These are phyloP conservation scores for Atherinosoma microstoma DNA, from an alignment of 2,797 vertebrate species.

Conservation along the genomic window DNA sequence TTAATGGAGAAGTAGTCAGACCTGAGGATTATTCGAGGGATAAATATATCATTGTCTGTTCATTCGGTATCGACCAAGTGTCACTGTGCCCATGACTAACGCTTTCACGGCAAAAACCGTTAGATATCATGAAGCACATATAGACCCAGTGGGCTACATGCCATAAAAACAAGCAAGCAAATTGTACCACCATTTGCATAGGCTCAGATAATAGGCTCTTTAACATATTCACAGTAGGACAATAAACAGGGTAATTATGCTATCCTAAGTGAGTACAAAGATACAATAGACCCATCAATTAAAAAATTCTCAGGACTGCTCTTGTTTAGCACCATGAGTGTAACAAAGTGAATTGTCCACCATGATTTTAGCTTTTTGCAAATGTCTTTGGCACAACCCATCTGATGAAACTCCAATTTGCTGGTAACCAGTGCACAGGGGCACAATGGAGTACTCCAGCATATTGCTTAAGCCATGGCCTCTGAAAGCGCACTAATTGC, in stretches of 20 bases:
- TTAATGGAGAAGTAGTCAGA: conserved; percentile 83
- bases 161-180: conserved; percentile 38
- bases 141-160: conserved; percentile 30
- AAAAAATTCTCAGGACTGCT: conserved; percentile 65
- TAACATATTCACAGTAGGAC: conserved; percentile 69
- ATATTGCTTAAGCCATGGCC: conserved; percentile 80
- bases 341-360: conserved; percentile 71
- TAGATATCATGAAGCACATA: conserved; percentile 54
- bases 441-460: conserved; percentile 74
- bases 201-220: conserved; percentile 68
- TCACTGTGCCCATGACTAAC: conserved; percentile 66
- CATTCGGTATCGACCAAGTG: conserved; percentile 72
- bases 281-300: conserved; percentile 74
- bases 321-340: conserved; percentile 65
- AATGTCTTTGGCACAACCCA: conserved; percentile 64
- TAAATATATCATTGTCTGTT: conserved; percentile 80
- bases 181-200: conserved; percentile 44
- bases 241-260: conserved; percentile 73
- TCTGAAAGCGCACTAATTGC: conserved; percentile 85
- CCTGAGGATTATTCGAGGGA: conserved; percentile 82
- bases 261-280: conserved; percentile 69
- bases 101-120: conserved; percentile 72
- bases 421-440: conserved; percentile 66
- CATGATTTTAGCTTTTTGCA: conserved; percentile 68
- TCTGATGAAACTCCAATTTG: conserved; percentile 75